A percentile compares a stretch with the other conserved stretches of the same genome.
Conservation (phyloP, 2,113 vertebrate species). For the Marmota monax region DNA sequence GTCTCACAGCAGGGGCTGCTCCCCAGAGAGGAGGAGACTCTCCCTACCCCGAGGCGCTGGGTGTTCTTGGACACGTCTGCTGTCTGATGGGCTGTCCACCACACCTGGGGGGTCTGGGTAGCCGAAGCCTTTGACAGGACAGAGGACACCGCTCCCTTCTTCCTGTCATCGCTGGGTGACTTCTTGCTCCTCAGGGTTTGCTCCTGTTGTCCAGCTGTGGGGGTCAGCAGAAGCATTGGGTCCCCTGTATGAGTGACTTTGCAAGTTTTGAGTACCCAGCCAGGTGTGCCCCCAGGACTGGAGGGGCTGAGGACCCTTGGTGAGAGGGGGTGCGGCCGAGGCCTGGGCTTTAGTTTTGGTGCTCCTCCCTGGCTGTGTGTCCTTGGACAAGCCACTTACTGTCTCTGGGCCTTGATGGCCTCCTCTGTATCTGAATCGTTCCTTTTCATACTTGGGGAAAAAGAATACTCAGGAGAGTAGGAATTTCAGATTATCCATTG, state of each 20-base stretch:
- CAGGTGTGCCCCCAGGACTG: background rate
- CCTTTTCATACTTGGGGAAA: background rate
- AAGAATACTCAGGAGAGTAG: too few species aligned
- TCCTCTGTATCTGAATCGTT: background rate
- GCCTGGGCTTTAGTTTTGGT: background rate
- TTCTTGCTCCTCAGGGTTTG: background rate
- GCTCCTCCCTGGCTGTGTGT: background rate
- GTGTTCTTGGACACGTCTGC: background rate
- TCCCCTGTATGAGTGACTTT: background rate
- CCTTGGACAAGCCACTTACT: background rate
- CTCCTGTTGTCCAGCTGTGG: background rate
- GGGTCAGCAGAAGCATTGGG: background rate
- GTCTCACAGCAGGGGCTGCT: background rate
- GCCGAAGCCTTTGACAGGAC: background rate
- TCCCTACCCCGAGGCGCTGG: background rate
- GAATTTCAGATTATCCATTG: background rate
- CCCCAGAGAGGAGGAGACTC: background rate
- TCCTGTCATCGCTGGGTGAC: background rate
- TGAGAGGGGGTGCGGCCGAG: background rate
- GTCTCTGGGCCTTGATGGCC: background rate
- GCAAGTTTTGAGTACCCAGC: background rate
- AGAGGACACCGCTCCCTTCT: background rate
- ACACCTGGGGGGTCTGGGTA: background rate
- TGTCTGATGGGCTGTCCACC: background rate
- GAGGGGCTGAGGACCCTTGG: background rate